These are phyloP conservation scores for Aegithalos caudatus DNA, from an alignment of 2,113 vertebrate species.

Conservation along the genomic window DNA sequence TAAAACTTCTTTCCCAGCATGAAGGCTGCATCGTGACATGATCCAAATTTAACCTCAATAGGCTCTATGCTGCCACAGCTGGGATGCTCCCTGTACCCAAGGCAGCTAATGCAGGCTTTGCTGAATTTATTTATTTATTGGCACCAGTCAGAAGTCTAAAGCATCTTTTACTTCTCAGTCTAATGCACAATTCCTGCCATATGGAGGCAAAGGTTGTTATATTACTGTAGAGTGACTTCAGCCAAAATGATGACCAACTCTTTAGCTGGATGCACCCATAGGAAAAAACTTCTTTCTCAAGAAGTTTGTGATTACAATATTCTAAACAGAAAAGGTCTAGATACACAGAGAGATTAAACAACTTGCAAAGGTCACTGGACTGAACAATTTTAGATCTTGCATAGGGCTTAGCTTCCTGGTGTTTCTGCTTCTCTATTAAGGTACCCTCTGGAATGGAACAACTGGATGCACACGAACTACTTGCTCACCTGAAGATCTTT, in stretches of 20 bases:
- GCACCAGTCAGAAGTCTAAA: neutral
- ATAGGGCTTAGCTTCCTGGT: neutral
- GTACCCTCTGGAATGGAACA: neutral
- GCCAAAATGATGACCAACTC: neutral
- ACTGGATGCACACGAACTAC: neutral
- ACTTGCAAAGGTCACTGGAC: neutral
- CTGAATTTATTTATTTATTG: slow-evolving; percentile 47
- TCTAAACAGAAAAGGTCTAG: neutral
- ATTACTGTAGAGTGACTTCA: neutral
- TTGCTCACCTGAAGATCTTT: neutral
- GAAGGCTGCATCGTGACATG: neutral
- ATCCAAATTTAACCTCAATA: slow-evolving; percentile 21
- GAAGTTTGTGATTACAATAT: neutral
- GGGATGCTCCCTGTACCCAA: slow-evolving; percentile 10
- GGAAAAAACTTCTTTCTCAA: neutral
- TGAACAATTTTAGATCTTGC: neutral
- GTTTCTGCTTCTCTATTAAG: neutral
- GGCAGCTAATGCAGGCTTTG: slow-evolving; percentile 5
- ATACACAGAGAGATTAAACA: neutral
- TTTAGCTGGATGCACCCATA: neutral
- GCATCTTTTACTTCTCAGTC: neutral
- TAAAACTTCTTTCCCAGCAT: slow-evolving; percentile 13
- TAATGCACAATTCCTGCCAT: neutral
- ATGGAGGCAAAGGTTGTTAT: neutral
- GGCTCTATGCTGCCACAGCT: slow-evolving; percentile 12